phyloP scores from a whole-genome alignment of 2,888 invertebrate genomes.

The Dolichomitus sp. region DNA sequence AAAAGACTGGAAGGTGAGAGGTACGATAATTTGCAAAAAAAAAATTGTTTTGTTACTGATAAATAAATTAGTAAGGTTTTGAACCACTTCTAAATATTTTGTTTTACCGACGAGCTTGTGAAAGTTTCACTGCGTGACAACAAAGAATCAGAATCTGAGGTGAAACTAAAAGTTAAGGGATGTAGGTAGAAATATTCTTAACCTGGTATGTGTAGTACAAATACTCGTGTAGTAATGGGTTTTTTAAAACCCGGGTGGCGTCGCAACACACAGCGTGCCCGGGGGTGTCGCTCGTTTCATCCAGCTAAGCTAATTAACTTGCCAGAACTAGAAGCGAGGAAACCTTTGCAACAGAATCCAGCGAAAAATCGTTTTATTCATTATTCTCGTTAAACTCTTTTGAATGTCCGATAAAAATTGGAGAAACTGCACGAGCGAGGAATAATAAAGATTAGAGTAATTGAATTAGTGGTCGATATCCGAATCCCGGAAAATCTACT shows the following conservation, averaged over 20 bases:
- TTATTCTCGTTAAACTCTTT: conserved; percentile 20
- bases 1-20: no score
- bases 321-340: conserved; percentile 1
- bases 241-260: not conserved
- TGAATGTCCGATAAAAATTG: not conserved
- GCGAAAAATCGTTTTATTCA: not conserved
- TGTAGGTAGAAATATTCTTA: no score
- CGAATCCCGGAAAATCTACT: conserved; percentile 28
- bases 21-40: no score
- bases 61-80: no score
- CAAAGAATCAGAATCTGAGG: no score
- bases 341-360: not conserved
- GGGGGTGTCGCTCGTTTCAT: not conserved
- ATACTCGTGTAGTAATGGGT: no score
- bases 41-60: no score
- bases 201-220: no score
- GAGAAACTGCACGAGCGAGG: not conserved
- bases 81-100: no score
- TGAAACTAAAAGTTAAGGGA: no score
- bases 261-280: not conserved
- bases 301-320: conserved; percentile 1
- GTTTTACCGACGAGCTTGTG: no score
- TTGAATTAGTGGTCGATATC: conserved; percentile 23
- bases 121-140: no score
- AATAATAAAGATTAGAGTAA: conserved; percentile 14